phyloP scores from a whole-genome alignment of 2,113 vertebrate species.

The Ictalurus furcatus region DNA sequence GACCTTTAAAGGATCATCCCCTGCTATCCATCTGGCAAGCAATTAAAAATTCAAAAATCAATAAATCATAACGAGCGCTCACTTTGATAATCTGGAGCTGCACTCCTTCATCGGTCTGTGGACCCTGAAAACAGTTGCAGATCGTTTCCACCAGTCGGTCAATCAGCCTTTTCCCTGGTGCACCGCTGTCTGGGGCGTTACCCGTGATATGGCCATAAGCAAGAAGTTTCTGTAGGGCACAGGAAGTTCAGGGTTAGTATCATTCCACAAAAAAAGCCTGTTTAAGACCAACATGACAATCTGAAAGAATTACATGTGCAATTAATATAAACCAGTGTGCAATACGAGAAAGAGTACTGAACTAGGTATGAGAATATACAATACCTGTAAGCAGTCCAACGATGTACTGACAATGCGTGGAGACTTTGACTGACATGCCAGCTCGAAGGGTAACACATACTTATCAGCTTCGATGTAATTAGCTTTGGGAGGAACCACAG shows the following conservation, averaged over 20 bases:
- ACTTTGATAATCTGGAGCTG: slow-evolving; percentile 99
- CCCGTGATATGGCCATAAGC: slow-evolving; percentile 97
- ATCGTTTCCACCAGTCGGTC: slow-evolving; percentile 95
- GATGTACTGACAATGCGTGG: slow-evolving; percentile 95
- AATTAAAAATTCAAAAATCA: background rate
- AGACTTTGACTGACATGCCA: slow-evolving; percentile 96
- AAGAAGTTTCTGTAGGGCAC: slow-evolving; percentile 83
- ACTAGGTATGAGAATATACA: background rate
- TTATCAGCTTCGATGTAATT: slow-evolving; percentile 98
- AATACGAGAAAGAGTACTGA: background rate
- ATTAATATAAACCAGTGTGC: background rate
- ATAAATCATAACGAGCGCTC: background rate
- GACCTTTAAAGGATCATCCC: background rate
- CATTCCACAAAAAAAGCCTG: background rate
- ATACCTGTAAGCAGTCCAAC: slow-evolving; percentile 93
- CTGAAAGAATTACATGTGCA: background rate
- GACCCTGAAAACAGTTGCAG: slow-evolving; percentile 94
- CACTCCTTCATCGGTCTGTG: slow-evolving; percentile 95
- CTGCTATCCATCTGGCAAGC: background rate
- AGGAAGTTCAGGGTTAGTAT: background rate
- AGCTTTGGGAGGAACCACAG: slow-evolving; percentile 82
- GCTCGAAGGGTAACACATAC: slow-evolving; percentile 94
- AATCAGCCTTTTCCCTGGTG: slow-evolving; percentile 89
- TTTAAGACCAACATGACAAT: background rate
- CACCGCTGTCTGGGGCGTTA: slow-evolving; percentile 87